phyloP scores from a whole-genome alignment of 2,888 invertebrate genomes.

The Plagiodera versicolora region DNA sequence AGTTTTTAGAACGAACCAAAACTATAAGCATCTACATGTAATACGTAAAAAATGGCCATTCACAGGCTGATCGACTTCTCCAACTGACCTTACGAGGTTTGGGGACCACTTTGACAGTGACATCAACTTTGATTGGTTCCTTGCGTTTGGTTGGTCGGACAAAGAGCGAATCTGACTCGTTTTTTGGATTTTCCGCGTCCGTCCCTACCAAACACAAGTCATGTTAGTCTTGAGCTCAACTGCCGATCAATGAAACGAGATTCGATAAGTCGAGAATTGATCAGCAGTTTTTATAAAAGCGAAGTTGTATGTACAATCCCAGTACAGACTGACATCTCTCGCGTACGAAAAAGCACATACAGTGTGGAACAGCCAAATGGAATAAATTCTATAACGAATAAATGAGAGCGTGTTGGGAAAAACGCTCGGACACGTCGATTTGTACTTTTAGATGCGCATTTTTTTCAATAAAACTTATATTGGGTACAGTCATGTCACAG shows the following conservation, averaged over 20 bases:
- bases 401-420: too few relatives aligned
- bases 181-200: conserved; percentile 51
- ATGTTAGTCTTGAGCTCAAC: conserved; percentile 15
- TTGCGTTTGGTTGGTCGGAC: conserved; percentile 58
- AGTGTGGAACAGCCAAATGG: too few relatives aligned
- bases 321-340: background rate
- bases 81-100: conserved; percentile 58
- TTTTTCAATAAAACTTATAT: too few relatives aligned
- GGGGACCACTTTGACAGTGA: conserved; percentile 74
- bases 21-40: background rate
- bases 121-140: conserved; percentile 77
- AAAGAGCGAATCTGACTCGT: conserved; percentile 55
- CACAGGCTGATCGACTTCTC: conserved; percentile 3
- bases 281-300: conserved; percentile 3
- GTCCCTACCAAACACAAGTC: conserved; percentile 55
- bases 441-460: too few relatives aligned
- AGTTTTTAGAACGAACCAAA: background rate
- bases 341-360: too few relatives aligned
- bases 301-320: background rate
- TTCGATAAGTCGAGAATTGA: too few relatives aligned
- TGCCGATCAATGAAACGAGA: background rate
- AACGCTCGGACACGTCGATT: too few relatives aligned
- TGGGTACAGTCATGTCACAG: too few relatives aligned
- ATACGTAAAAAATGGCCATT: background rate
- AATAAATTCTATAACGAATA: too few relatives aligned